These are phyloP conservation scores for Lophochroa leadbeateri DNA, from an alignment of 2,113 vertebrate species.

Conservation along the genomic window DNA sequence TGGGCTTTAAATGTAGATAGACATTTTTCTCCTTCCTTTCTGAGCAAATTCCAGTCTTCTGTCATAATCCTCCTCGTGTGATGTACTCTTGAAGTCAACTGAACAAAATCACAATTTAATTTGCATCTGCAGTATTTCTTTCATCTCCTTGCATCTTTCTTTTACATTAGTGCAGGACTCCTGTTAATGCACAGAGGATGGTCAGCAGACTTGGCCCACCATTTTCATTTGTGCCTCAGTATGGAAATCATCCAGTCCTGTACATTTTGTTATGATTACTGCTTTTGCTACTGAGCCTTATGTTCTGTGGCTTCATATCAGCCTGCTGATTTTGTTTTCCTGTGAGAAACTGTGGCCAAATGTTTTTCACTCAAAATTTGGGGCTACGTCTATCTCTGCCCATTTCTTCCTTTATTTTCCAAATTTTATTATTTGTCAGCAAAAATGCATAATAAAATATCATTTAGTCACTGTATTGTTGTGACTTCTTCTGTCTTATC, in stretches of 20 bases:
- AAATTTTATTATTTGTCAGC: not conserved
- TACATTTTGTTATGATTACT: not conserved
- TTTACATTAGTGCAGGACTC: not conserved
- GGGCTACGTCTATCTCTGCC: not conserved
- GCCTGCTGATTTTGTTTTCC: not conserved
- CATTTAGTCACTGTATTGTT: not conserved
- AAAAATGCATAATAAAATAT: not conserved
- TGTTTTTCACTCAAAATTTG: not conserved
- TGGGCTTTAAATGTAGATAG: not conserved
- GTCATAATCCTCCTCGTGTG: accelerated
- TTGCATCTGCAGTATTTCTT: not conserved
- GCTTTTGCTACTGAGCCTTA: not conserved
- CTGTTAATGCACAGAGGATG: not conserved
- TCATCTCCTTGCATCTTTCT: not conserved
- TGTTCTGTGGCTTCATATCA: not conserved
- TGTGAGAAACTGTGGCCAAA: not conserved
- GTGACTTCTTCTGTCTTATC: not conserved
- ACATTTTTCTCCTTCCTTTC: not conserved
- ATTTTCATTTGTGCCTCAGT: not conserved
- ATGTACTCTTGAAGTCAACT: not conserved
- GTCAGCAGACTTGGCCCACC: not conserved
- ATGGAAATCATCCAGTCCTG: not conserved
- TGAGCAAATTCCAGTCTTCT: not conserved
- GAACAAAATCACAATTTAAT: not conserved
- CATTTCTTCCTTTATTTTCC: not conserved